Base-by-base conservation (phyloP, 1,140 invertebrate species). In the Melanaphis sacchari region DNA sequence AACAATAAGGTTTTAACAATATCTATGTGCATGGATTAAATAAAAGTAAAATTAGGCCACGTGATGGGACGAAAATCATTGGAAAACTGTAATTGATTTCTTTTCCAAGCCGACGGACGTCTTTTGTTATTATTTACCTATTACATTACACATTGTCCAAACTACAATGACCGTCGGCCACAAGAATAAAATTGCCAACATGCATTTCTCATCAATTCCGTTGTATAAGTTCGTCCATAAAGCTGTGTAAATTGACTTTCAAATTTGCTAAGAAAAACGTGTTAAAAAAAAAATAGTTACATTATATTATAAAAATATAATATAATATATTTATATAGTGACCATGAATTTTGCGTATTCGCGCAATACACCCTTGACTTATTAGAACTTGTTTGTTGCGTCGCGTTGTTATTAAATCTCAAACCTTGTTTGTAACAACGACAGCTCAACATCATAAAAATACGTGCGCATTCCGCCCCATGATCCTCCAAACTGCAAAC, bases 361-460 rank as follows among this genome's bases (percentile, higher is more conserved):
- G 87, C 46, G 87, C 87, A 89, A 89, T 89, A 89, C 87, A 89
- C 87, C 87, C 87, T 89, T 89, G 87, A 89, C 87, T 89, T 38
- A 36, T 52, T 26, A 89, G 46, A 89, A 89, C 87, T 89, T 38
- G 87, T 89, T 89, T 89, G 46, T 88, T 54, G 49, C 46, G 46
- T n/a, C 87, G 87, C 87, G 87, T 54, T 46, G 43, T 87, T 46
- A 87, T 46, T 46, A 87, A 46, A 87, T 87, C 43, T 36, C n/a
- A 87, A 87, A 87, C 85, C 85, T 87, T 87, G 85, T 87, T 87
- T 46, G 43, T 43, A 84, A 84, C 26, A n/a, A 31, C 31, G 85
- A 87, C 85, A 87, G 31, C 43, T 87, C 85, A 18, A 87, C 85
- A 87, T 87, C 85, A 87, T 87, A n/a, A 87, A 87, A 87, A 46